Evolutionary conservation across 2,797 vertebrate species (phyloP), one percentile per base, ranked within the genome.

Genomic region (Brachyrhaphis roseni): DNA sequence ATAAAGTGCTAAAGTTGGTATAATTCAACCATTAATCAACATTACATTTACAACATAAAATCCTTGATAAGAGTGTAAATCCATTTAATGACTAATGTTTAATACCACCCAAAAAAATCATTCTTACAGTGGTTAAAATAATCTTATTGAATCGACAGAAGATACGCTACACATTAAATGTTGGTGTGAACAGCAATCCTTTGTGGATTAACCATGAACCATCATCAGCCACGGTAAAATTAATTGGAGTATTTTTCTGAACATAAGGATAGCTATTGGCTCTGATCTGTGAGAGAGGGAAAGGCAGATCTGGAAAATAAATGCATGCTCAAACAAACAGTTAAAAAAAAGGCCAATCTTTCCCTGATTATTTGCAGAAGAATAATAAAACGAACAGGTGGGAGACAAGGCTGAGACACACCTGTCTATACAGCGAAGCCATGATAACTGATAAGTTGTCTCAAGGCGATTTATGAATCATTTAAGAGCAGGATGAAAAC

Each of bases 381-480:
- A 89, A 89, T 88, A 92, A 94, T 96, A 96, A 96, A 96, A 94
- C 8, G 87, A 95, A 93, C 96, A 96, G 96, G 94, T 96, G 96
- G 93, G 88, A 94, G 93, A 86, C 93, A 80, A 82, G 92, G 70
- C 72, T 31, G 82, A 83, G 91, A 87, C 93, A 91, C 96, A 96
- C 95, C 96, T 96, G 95, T 91, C 92, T 81, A 34, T 8, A 45
- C 16, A 79, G 78, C 80, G 79, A 81, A 87, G 85, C 75, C 80
- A 70, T 64, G 84, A 84, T 87, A 93, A 93, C 92, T 80, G 95
- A 95, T 94, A 94, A 92, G 88, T 84, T 78, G 82, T 88, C 92
- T 85, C 74, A 75, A 36, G 82, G 78, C 43, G 18, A 87, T 84
- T 86, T 88, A 91, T 94, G 86, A 94, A 92, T 93, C 91, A 92